Conservation (phyloP, 2,113 vertebrate genomes). For the Oxyruncus cristatus region DNA sequence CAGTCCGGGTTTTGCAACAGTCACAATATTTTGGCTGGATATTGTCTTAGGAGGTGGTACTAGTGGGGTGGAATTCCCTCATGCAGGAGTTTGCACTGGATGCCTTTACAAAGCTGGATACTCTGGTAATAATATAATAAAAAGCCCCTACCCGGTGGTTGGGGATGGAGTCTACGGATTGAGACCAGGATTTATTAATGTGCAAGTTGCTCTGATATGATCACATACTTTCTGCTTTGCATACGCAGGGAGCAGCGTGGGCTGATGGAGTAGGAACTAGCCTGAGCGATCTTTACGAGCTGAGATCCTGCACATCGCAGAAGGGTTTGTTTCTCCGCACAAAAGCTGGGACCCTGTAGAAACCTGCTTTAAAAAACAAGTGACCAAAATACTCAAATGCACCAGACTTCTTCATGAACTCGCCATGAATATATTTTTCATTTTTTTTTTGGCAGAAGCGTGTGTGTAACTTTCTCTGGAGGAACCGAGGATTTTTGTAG, state of each 20-base stretch:
- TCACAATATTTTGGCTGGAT: constrained; percentile 72
- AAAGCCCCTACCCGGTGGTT: neutral
- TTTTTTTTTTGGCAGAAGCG: constrained; percentile 49
- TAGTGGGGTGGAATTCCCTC: constrained; percentile 71
- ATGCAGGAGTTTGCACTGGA: constrained; percentile 67
- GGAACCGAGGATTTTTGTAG: constrained; percentile 34
- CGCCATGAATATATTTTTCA: constrained; percentile 24
- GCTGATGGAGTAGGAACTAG: constrained; percentile 55
- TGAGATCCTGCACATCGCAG: constrained; percentile 52
- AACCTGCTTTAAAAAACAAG: constrained; percentile 16
- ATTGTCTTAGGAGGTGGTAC: constrained; percentile 73
- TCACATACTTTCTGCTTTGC: constrained; percentile 61
- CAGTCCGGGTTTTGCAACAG: constrained; percentile 74
- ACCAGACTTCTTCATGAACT: constrained; percentile 37
- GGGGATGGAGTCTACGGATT: constrained; percentile 27
- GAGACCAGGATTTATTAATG: constrained; percentile 36
- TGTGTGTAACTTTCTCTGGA: constrained; percentile 38
- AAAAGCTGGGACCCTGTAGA: neutral
- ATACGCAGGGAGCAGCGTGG: constrained; percentile 60
- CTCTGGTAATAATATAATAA: constrained; percentile 54
- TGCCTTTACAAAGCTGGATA: constrained; percentile 66
- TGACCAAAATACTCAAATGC: neutral
- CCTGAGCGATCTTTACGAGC: constrained; percentile 42
- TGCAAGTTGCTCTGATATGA: constrained; percentile 58
- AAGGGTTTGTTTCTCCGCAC: constrained; percentile 30